These are phyloP conservation scores for Stratiomys singularior DNA, from an alignment of 2,888 invertebrate species.

Conservation along the genomic window DNA sequence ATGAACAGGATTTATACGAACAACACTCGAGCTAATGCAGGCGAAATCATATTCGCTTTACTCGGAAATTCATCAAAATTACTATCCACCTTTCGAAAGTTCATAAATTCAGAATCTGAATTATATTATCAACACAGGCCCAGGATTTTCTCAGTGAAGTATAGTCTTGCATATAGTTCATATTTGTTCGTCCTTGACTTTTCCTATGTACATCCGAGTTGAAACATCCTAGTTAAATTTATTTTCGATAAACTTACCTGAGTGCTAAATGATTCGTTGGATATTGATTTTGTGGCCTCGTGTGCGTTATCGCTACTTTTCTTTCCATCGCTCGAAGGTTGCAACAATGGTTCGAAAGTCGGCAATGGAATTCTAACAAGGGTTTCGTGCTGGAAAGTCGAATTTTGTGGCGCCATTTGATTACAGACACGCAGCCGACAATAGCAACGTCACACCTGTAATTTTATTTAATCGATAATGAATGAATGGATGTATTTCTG, in stretches of 20 bases:
- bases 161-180: too few species aligned
- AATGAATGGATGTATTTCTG: constrained; percentile 12
- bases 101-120: too few species aligned
- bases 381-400: constrained; percentile 62
- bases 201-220: too few species aligned
- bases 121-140: too few species aligned
- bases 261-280: constrained; percentile 44
- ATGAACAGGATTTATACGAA: too few species aligned
- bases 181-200: too few species aligned
- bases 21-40: too few species aligned
- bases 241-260: constrained; percentile 45
- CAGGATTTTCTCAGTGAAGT: too few species aligned
- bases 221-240: not conserved
- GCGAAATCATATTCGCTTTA: too few species aligned
- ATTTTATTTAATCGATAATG: constrained; percentile 51
- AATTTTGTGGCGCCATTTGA: constrained; percentile 62
- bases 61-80: too few species aligned
- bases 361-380: constrained; percentile 53
- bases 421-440: constrained; percentile 44
- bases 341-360: constrained; percentile 57
- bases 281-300: constrained; percentile 50
- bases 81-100: too few species aligned
- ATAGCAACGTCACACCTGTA: constrained; percentile 40
- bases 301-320: constrained; percentile 49
- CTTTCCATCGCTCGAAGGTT: constrained; percentile 55